A percentile compares a stretch with the other conserved stretches of the same genome.
phyloP scores from a whole-genome alignment of 2,113 vertebrate species.

The Noctilio leporinus region DNA sequence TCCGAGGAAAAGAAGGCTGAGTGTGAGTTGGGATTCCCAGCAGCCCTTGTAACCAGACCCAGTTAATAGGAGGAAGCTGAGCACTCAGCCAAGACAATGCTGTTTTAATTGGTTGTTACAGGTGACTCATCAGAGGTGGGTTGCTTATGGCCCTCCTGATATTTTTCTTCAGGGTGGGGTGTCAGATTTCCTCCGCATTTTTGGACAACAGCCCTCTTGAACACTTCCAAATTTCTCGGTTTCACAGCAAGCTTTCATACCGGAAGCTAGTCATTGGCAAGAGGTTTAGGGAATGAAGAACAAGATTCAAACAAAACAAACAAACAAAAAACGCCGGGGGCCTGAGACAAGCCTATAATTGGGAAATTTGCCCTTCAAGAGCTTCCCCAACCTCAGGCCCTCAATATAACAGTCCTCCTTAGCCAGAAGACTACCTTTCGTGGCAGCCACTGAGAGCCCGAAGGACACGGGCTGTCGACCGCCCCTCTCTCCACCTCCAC shows the following conservation, averaged over 20 bases:
- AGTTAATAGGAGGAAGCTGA: not conserved
- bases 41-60: not conserved
- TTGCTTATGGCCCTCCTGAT: conserved; percentile 11
- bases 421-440: conserved; percentile 53
- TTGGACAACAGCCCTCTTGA: conserved; percentile 16
- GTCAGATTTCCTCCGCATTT: conserved; percentile 24
- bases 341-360: conserved; percentile 8
- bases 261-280: not conserved
- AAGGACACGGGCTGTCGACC: not conserved
- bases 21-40: not conserved
- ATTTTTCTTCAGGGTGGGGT: conserved; percentile 4
- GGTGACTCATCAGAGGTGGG: conserved; percentile 36
- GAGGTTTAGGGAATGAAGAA: not conserved
- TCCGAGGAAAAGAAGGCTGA: not conserved
- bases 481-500: not conserved
- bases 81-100: not conserved
- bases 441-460: not conserved
- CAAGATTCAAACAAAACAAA: not conserved
- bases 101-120: conserved; percentile 18
- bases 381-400: not conserved
- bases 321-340: not conserved
- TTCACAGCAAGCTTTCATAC: not conserved
- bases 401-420: conserved; percentile 67
- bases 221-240: conserved; percentile 14
- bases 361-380: not conserved